A percentile compares a stretch with the other conserved stretches of the same genome.
Conservation (phyloP, 2,797 vertebrate species). For the Pseudocheirus occidentalis region DNA sequence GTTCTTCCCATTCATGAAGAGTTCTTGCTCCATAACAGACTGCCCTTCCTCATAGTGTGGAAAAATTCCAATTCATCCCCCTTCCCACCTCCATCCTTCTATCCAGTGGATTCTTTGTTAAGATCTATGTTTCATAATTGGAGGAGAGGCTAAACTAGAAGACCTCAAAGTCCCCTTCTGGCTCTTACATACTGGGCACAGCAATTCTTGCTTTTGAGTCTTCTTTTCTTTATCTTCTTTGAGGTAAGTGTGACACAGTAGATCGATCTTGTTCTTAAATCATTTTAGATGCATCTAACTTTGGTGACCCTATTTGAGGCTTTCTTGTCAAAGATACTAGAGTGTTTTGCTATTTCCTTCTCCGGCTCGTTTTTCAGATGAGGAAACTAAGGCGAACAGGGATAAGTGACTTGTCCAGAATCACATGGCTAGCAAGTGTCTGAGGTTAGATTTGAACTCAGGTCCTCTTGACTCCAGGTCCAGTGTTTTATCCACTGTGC, state of each 20-base stretch:
- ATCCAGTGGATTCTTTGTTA: neutral
- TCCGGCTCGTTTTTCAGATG: neutral
- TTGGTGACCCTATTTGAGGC: neutral
- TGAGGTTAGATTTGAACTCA: neutral
- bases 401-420: neutral
- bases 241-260: neutral
- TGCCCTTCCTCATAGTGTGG: neutral
- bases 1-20: neutral
- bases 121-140: too few relatives aligned
- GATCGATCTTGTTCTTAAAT: neutral
- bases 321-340: neutral
- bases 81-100: neutral
- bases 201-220: neutral
- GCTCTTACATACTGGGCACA: neutral
- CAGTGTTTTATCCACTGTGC: neutral
- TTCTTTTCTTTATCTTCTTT: neutral
- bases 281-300: neutral
- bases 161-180: neutral
- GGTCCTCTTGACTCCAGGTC: neutral
- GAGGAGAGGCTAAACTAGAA: neutral
- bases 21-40: neutral
- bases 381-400: neutral
- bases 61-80: neutral
- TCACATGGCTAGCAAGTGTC: neutral
- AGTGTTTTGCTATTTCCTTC: neutral